Conservation (phyloP, 2,113 vertebrate genomes). For the Copsychus sechellarum region DNA sequence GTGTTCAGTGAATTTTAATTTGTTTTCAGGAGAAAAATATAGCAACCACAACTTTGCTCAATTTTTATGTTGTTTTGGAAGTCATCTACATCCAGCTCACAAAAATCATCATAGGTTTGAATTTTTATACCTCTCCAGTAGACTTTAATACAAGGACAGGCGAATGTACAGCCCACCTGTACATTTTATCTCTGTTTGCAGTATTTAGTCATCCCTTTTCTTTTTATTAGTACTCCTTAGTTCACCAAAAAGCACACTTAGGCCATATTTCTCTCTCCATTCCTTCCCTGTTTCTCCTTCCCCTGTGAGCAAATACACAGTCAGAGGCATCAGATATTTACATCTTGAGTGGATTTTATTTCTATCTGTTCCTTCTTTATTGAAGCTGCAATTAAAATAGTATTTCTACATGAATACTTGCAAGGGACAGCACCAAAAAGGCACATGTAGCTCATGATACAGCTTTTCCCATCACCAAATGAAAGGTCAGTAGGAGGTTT, state of each 20-base stretch:
- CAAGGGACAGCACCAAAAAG: background rate
- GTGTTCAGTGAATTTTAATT: background rate
- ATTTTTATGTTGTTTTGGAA: background rate
- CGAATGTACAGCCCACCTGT: background rate
- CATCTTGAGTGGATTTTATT: background rate
- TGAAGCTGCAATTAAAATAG: conserved; percentile 4
- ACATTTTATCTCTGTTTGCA: background rate
- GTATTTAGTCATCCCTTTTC: background rate
- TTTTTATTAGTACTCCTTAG: background rate
- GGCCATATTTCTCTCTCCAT: background rate
- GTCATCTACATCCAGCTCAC: background rate
- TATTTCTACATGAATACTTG: background rate
- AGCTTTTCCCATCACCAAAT: background rate
- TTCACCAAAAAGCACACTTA: background rate
- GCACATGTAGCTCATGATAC: background rate
- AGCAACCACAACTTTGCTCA: background rate
- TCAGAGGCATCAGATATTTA: background rate
- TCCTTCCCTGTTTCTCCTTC: background rate
- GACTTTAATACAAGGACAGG: background rate
- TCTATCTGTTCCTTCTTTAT: conserved; percentile 19
- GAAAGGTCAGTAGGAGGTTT: conserved; percentile 34
- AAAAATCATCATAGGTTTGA: background rate
- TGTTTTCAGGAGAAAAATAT: background rate
- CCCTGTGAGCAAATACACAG: background rate
- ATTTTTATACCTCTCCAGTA: background rate